These are phyloP conservation scores for Stichopus horrens DNA, from an alignment of 53 echinoderm and acorn worm species.

Conservation along the genomic window DNA sequence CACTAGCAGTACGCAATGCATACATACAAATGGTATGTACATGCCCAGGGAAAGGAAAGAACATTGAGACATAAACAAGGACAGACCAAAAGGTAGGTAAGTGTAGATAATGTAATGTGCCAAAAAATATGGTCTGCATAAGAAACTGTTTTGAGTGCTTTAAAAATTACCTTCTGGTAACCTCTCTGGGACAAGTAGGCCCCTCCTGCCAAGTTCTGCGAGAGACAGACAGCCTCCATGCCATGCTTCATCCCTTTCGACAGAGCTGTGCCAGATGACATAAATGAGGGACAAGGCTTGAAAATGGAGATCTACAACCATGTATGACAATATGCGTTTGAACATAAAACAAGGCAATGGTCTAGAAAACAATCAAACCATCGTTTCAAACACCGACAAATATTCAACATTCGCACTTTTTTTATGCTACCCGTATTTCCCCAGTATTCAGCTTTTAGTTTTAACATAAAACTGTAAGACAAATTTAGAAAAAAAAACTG, in stretches of 20 bases:
- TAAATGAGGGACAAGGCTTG: not conserved
- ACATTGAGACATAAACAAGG: no score
- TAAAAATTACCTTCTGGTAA: conserved; percentile 73
- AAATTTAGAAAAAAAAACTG: no score
- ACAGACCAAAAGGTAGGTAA: no score
- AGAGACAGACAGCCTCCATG: conserved; percentile 92
- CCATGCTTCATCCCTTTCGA: conserved; percentile 89
- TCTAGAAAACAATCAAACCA: no score
- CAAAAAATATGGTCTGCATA: not conserved
- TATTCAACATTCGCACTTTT: no score
- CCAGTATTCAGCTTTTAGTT: no score
- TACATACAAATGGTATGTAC: not conserved
- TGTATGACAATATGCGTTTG: not conserved
- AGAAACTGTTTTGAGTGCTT: not conserved
- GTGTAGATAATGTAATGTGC: not conserved
- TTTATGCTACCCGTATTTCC: no score
- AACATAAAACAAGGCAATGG: no score
- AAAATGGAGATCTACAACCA: not conserved
- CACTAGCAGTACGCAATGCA: no score
- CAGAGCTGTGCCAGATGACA: conserved; percentile 51
- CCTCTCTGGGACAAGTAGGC: conserved; percentile 78
- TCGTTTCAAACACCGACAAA: no score
- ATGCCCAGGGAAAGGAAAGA: no score
- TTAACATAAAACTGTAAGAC: no score
- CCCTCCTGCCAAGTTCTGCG: conserved; percentile 91